Evolutionary conservation across 2,888 invertebrate species (phyloP).

Genomic region (Rotaria magnacalcarata): DNA sequence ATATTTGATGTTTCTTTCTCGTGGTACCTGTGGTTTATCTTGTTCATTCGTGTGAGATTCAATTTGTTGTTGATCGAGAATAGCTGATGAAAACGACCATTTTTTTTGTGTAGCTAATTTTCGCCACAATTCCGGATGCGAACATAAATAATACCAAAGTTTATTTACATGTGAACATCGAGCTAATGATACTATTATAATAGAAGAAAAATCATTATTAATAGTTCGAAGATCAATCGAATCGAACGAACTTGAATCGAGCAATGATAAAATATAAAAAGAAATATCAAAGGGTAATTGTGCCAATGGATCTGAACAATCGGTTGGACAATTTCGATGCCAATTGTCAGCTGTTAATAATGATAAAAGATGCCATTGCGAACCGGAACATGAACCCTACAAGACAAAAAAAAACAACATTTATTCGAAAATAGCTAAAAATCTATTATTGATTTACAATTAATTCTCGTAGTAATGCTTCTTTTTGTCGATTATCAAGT

Average conservation of each 20-base stretch:
- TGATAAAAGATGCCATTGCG: constrained; percentile 60
- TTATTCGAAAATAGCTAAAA: too few relatives aligned
- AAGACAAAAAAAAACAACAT: constrained; percentile 38
- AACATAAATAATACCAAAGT: constrained; percentile 57
- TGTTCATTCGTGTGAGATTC: background rate
- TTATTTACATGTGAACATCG: constrained; percentile 55
- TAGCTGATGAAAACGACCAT: constrained; percentile 56
- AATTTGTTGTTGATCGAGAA: constrained; percentile 31
- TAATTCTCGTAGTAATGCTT: constrained; percentile 55
- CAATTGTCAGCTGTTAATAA: constrained; percentile 56
- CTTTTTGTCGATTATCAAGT: constrained; percentile 57
- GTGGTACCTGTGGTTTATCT: background rate
- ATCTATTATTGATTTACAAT: constrained; percentile 49
- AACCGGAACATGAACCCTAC: constrained; percentile 56
- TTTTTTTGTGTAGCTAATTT: constrained; percentile 58
- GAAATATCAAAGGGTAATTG: constrained; percentile 59
- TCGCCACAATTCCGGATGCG: constrained; percentile 59
- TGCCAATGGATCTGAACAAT: constrained; percentile 60
- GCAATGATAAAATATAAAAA: constrained; percentile 58
- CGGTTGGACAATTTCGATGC: constrained; percentile 60
- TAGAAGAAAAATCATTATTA: background rate
- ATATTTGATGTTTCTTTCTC: too few relatives aligned
- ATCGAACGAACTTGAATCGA: constrained; percentile 58
- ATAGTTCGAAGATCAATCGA: background rate
- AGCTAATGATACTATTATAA: constrained; percentile 56